These are phyloP conservation scores for Malurus splendens DNA, from an alignment of 2,797 vertebrate species.

Conservation along the genomic window DNA sequence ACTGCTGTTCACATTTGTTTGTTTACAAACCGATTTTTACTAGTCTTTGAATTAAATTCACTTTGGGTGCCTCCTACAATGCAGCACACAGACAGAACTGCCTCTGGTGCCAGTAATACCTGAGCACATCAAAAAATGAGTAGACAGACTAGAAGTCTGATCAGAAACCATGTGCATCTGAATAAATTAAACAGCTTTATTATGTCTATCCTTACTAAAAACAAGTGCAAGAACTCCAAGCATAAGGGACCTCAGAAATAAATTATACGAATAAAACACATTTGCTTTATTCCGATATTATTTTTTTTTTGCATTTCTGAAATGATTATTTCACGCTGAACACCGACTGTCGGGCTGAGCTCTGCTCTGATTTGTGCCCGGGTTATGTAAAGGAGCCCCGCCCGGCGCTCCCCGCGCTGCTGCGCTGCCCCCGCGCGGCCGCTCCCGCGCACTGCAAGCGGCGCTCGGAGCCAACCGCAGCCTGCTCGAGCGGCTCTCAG, in stretches of 20 bases:
- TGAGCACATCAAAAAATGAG: background rate
- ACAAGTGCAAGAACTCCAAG: background rate
- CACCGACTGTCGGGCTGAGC: background rate
- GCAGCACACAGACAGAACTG: background rate
- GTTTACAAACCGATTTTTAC: background rate
- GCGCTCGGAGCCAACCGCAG: background rate
- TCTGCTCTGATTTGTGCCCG: background rate
- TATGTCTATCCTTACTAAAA: background rate
- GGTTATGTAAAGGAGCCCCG: background rate
- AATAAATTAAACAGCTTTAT: background rate
- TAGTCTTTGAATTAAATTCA: background rate
- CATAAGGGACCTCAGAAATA: background rate
- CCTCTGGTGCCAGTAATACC: background rate
- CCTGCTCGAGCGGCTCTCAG: rapidly evolving
- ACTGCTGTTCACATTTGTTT: background rate
- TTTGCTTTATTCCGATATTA: background rate
- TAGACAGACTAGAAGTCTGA: background rate
- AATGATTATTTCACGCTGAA: rapidly evolving
- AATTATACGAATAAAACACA: background rate
- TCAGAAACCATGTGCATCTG: background rate
- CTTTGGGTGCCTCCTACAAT: background rate
- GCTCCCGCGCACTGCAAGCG: background rate
- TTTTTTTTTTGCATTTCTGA: rapidly evolving
- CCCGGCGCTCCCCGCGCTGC: background rate
- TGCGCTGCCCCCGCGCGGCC: background rate